Conservation (phyloP, 2,113 vertebrate genomes). For the Pseudolaguvia tuberculata region DNA sequence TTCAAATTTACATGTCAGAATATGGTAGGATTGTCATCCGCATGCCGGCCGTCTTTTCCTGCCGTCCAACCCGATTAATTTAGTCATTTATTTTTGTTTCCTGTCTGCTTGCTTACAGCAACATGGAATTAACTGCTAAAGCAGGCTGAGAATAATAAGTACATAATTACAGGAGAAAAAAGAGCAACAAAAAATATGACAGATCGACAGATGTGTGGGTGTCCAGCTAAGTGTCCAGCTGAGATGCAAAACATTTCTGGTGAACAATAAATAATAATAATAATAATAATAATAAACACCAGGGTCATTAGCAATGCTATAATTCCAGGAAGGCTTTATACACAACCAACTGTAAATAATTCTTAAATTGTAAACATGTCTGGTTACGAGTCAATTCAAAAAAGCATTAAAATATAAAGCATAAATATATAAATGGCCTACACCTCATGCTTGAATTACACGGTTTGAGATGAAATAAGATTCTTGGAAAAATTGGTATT, state of each 20-base stretch:
- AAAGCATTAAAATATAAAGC: slow-evolving; percentile 12
- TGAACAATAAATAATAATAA: slow-evolving; percentile 7
- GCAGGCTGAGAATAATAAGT: slow-evolving; percentile 45
- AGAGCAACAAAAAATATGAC: slow-evolving; percentile 8
- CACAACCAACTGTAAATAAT: slow-evolving; percentile 2
- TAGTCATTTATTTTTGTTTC: slow-evolving; percentile 42
- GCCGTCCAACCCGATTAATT: slow-evolving; percentile 45
- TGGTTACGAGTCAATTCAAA: slow-evolving; percentile 4
- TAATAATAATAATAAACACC: neutral
- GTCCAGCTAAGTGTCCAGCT: slow-evolving; percentile 21
- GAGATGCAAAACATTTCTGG: slow-evolving; percentile 19
- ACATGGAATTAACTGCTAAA: slow-evolving; percentile 41
- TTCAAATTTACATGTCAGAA: slow-evolving; percentile 33
- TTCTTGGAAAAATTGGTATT: no score
- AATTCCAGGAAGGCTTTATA: slow-evolving; percentile 14
- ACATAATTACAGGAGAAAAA: slow-evolving; percentile 38
- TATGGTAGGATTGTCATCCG: slow-evolving; percentile 22
- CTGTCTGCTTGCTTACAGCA: slow-evolving; percentile 44
- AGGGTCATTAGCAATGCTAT: neutral
- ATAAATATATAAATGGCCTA: slow-evolving; percentile 7
- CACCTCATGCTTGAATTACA: slow-evolving; percentile 22
- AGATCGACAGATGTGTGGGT: slow-evolving; percentile 15
- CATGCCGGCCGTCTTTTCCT: slow-evolving; percentile 19
- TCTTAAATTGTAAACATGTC: slow-evolving; percentile 24
- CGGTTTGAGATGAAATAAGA: neutral